Evolutionary conservation across 2,888 invertebrate genomes (phyloP).

Genomic region (Phragmatobia fuliginosa): DNA sequence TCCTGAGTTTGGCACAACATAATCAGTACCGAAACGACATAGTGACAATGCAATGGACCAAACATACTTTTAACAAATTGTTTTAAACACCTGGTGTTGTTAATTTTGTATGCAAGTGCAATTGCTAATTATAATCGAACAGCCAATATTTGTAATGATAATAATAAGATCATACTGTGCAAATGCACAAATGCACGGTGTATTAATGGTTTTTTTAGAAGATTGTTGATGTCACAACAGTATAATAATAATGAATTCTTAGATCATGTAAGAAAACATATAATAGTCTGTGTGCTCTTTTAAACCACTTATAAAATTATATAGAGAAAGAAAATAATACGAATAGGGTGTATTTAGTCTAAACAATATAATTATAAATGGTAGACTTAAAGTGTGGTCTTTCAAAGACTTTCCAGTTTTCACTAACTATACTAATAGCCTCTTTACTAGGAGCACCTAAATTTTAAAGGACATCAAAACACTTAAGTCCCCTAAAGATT

Average conservation of each 20-base stretch:
- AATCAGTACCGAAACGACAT: slow-evolving; percentile 34
- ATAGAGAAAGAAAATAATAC: too few relatives aligned
- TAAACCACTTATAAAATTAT: too few relatives aligned
- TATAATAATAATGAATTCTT: background rate
- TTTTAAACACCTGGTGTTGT: slow-evolving; percentile 51
- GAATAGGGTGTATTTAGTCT: too few relatives aligned
- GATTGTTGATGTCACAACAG: background rate
- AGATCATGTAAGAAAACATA: too few relatives aligned
- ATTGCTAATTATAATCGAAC: slow-evolving; percentile 32
- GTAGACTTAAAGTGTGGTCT: too few relatives aligned
- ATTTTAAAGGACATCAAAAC: too few relatives aligned
- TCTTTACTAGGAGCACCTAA: too few relatives aligned
- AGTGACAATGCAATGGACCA: slow-evolving; percentile 48
- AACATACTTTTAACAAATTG: slow-evolving; percentile 43
- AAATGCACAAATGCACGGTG: slow-evolving; percentile 23
- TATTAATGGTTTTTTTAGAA: background rate
- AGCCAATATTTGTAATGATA: slow-evolving; percentile 41
- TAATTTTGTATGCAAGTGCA: slow-evolving; percentile 28
- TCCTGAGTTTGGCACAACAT: slow-evolving; percentile 12
- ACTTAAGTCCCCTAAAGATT: too few relatives aligned
- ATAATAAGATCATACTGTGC: slow-evolving; percentile 23
- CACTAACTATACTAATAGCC: too few relatives aligned
- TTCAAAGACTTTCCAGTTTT: too few relatives aligned
- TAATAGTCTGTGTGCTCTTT: too few relatives aligned
- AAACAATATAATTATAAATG: too few relatives aligned